Base-by-base conservation (phyloP, 2,888 invertebrate genomes). In the Ecliptopera silaceata region DNA sequence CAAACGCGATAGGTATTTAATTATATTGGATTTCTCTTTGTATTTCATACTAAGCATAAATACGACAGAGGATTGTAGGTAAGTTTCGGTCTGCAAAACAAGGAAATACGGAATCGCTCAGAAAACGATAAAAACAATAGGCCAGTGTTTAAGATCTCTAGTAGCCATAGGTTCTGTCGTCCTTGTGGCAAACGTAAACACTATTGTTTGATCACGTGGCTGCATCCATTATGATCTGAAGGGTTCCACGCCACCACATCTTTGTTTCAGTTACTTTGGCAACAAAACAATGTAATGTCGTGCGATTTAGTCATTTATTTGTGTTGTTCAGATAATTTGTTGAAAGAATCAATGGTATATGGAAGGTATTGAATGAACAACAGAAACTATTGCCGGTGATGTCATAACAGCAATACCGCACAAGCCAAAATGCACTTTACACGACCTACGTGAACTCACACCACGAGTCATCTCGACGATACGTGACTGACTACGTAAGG, bases 191-290 rank as follows among this genome's bases (percentile, higher is more conserved):
- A 86, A 74, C 81, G 80, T 85, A 88, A 88, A 88, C 87, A 86
- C 84, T 77, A 85, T 88, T 88, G 88, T 88, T 87, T 80, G 71
- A 82, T 86, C 86, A 87, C 86, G 85, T 86, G 86, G 84, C 76
- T 72, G 72, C 71, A 68, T 72, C 77, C 74, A 86, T 85, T 84
- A 88, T 82, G 75, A 81, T 82, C 79, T 81, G 82, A 84, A 81
- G 77, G 72, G 71, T 74, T 78, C 74, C 77, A 73, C 73, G 70
- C 71, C 67, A 69, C 70, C 42, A 69, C 74, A 79, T 76, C 77
- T 80, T 80, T 81, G 82, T 82, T 77, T 70, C 64, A 66, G 62
- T 57, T 57, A 61, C 59, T 61, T 52, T 47, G 39, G 47, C 59
- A 56, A 57, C 51, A 53, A 57, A 54, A 56, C 55, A 60, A 57